Base-by-base conservation (phyloP, 1,140 invertebrate species). In the Cheumatopsyche charites region DNA sequence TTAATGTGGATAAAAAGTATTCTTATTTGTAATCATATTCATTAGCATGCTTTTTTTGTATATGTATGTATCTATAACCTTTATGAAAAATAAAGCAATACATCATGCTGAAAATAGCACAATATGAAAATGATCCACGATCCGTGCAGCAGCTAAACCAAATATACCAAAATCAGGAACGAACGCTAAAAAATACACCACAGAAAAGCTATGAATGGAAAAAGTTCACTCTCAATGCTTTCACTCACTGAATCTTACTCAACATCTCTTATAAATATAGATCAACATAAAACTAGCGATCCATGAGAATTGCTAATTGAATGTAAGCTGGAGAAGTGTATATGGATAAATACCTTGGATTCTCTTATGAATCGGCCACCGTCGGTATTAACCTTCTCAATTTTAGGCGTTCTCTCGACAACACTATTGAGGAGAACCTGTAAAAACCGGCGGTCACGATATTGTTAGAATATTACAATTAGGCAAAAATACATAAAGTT, bases 341-440 rank as follows among this genome's bases (percentile, higher is more conserved):
- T 47, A 13, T 3, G 42, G 63, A 66, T 78, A 80, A 26, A 90
- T 94, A 98, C 96, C 95, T 98, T 98, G 75, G 96, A 96, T 87
- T 99, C 97, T 75, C 96, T 88, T 78, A 99, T 97, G 82, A 95
- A 94, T 81, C 95, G 89, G 79, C 95, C 96, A 77, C 97, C 97
- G 80, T 94, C 93, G 75, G 93, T 87, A 84, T 98, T 98, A 77
- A 98, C 94, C 80, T 94, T 91, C 85, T 99, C 97, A 79, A 99
- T 96, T 79, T 93, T 91, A 77, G 93, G 91, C 76, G 93, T 94
- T 79, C 93, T 89, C 82, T 98, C 95, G 77, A 94, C 90, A 72
- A 97, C 90, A 80, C 88, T 90, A 79, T 94, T 94, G 80, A 97
- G 92, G 79, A 97, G 87, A 79, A 90, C 92, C 96, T 98, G 85